Base-by-base conservation (phyloP, 2,797 vertebrate species). In the Holocentrus rufus region DNA sequence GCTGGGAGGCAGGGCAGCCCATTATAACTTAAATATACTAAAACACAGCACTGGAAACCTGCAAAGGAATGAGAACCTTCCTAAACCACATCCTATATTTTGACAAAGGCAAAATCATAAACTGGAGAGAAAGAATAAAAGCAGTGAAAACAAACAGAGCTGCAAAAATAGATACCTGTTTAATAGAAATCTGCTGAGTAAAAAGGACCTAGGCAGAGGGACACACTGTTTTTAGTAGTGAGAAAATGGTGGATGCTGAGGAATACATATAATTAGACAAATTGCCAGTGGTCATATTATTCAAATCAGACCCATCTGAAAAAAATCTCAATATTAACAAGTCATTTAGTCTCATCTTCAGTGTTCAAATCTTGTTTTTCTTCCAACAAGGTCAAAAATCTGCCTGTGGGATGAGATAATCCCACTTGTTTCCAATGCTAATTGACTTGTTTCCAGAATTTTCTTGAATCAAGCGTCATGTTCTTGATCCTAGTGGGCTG, bases 101-200 rank as follows among this genome's bases (percentile, higher is more conserved):
- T 25, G 1, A 34, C 59, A 50, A 66, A 34, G 14, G 4, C 23
- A 14, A 18, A 55, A 30, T 15, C 14, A 67, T 50, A 42, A 50
- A 72, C 9, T 20, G 44, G 10, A 30, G 47, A 13, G 5, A 25
- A 25, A 18, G 7, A 49, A 54, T 17, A 30, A 66, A 66, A 34
- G 72, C 59, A 15, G 7, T 54, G 68, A 72, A 68, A 62, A 77
- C 64, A 83, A 72, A 47, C 30, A 55, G 4, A 34, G 11, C 49
- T 34, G n/a, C n/a, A 49, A 59, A 53, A 50, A n/a, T 25, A 27
- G 25, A 65, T 57, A 25, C 34, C 20, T 52, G 23, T 20, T 67
- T 59, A 11, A 74, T 47, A 4, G 23, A 39, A 34, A 71, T 49
- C 65, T 10, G 52, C 14, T 2, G 17, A 60, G 47, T 22, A 31